Conservation (phyloP, 2,113 vertebrate species). For the Rhinolophus ferrumequinum region DNA sequence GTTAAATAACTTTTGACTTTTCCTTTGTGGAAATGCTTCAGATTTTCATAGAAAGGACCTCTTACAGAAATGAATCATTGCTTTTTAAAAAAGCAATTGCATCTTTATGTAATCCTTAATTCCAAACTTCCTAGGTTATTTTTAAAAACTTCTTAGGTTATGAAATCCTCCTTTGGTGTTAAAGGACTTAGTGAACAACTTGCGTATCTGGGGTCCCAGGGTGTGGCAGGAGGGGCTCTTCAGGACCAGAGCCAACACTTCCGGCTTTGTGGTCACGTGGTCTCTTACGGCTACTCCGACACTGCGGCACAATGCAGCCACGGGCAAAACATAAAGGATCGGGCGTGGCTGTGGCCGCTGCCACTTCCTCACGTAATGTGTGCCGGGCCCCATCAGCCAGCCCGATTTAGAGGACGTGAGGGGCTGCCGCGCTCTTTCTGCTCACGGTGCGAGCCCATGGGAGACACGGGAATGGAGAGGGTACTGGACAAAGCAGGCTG, state of each 20-base stretch:
- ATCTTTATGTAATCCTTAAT: neutral
- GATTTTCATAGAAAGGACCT: neutral
- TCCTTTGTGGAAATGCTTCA: neutral
- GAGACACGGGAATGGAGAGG: neutral
- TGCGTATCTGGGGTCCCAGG: neutral
- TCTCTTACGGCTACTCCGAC: neutral
- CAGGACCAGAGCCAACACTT: neutral
- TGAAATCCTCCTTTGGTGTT: neutral
- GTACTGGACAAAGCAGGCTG: neutral
- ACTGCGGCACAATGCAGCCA: accelerated
- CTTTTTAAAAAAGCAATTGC: neutral
- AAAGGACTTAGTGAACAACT: neutral
- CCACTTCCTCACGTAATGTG: accelerated
- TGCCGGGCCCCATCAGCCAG: too few relatives aligned
- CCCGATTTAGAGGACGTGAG: too few relatives aligned
- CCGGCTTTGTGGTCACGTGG: accelerated
- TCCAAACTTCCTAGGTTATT: neutral
- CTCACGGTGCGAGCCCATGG: neutral
- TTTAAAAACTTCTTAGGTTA: neutral
- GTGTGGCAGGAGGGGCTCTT: neutral
- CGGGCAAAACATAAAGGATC: accelerated
- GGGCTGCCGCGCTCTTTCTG: neutral
- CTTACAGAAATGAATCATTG: neutral
- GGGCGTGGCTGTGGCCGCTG: neutral
- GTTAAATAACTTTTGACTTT: neutral